These are phyloP conservation scores for Drepana arcuata DNA, from an alignment of 1,140 invertebrate species.

Conservation along the genomic window DNA sequence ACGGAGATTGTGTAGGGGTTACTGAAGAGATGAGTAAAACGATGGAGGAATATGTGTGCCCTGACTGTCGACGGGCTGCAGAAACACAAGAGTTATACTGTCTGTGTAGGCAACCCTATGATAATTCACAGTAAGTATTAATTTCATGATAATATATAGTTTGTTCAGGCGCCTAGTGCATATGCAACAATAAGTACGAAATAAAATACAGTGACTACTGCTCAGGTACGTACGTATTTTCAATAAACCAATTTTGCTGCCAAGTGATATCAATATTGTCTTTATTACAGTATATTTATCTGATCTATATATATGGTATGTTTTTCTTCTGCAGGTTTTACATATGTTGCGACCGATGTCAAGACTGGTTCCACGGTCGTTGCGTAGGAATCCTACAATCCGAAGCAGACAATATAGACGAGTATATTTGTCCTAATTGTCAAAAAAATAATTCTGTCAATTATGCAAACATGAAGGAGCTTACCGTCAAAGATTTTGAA, in stretches of 20 bases:
- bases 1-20: slow-evolving; percentile 96
- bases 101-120: slow-evolving; percentile 95
- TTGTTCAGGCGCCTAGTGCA: neutral
- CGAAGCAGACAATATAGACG: slow-evolving; percentile 95
- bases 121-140: slow-evolving; percentile 92
- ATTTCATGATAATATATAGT: neutral
- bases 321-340: slow-evolving; percentile 81
- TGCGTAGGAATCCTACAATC: slow-evolving; percentile 97
- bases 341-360: slow-evolving; percentile 97
- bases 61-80: slow-evolving; percentile 87
- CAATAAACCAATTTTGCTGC: no score
- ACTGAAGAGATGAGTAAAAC: slow-evolving; percentile 94
- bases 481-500: slow-evolving; percentile 87
- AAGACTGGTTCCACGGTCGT: slow-evolving; percentile 98
- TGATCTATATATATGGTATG: slow-evolving; percentile 1
- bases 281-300: neutral
- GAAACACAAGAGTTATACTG: slow-evolving; percentile 96
- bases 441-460: slow-evolving; percentile 90
- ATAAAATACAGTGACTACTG: no score
- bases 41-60: slow-evolving; percentile 91
- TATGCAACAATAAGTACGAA: no score
- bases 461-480: slow-evolving; percentile 90
- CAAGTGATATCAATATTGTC: no score
- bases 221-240: no score
- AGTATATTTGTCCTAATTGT: slow-evolving; percentile 97